Conservation (phyloP, 2,888 invertebrate genomes). For the Sesia bembeciformis region DNA sequence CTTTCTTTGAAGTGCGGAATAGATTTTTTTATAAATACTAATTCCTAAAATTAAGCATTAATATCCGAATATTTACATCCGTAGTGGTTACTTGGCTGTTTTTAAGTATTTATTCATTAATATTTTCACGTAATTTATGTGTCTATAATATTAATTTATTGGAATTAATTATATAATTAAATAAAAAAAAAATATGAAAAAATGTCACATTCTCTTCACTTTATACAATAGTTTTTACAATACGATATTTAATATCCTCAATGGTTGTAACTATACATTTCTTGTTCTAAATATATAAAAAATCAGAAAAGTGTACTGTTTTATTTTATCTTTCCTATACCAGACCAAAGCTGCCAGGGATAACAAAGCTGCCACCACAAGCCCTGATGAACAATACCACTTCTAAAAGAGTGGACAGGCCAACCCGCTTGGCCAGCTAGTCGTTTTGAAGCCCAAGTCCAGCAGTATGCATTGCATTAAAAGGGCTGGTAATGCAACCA, state of each 20-base stretch:
- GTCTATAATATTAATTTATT: constrained; percentile 73
- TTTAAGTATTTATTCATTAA: constrained; percentile 65
- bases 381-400: too few species aligned
- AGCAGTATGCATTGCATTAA: too few species aligned
- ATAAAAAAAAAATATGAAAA: constrained; percentile 60
- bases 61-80: constrained; percentile 69
- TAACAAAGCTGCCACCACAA: too few species aligned
- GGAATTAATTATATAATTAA: constrained; percentile 64
- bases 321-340: constrained; percentile 20
- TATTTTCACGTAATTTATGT: constrained; percentile 73
- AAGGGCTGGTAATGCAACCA: too few species aligned
- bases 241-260: constrained; percentile 76
- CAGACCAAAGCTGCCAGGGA: not conserved
- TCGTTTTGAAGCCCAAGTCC: too few species aligned
- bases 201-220: constrained; percentile 73
- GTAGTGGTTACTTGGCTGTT: constrained; percentile 71
- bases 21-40: constrained; percentile 61
- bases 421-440: too few species aligned
- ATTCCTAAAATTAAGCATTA: constrained; percentile 69
- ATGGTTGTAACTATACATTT: constrained; percentile 77
- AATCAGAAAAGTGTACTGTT: constrained; percentile 36
- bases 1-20: constrained; percentile 44
- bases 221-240: constrained; percentile 76
- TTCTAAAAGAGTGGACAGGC: too few species aligned
- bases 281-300: constrained; percentile 76